These are phyloP conservation scores for Oriolus oriolus DNA, from an alignment of 2,113 vertebrate species.

Conservation along the genomic window DNA sequence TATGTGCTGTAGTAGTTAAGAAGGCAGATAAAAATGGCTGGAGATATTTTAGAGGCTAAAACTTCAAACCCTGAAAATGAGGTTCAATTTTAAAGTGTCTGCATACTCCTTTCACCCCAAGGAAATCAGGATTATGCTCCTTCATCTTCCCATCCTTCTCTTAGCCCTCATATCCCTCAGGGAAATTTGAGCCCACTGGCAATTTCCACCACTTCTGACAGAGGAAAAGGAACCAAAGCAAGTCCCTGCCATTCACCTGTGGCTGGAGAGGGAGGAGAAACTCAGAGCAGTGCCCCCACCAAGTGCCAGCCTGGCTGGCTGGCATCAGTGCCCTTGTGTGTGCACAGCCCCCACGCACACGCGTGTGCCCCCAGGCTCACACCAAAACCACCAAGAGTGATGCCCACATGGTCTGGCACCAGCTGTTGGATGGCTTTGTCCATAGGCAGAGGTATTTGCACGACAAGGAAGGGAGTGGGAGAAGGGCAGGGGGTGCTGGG, in stretches of 20 bases:
- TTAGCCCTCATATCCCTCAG: background rate
- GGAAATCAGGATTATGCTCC: background rate
- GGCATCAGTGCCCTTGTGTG: background rate
- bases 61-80: background rate
- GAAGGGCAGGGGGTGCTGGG: background rate
- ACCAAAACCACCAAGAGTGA: background rate
- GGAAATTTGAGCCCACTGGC: background rate
- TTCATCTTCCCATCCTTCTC: background rate
- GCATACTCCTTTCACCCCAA: background rate
- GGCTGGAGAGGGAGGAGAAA: background rate
- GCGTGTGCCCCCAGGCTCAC: background rate
- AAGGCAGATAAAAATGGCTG: background rate
- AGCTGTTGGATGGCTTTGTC: background rate
- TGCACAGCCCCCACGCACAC: fast-evolving
- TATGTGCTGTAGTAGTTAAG: background rate
- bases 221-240: background rate
- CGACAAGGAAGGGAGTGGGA: background rate
- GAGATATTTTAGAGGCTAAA: background rate
- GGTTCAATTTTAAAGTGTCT: background rate
- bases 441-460: background rate
- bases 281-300: background rate
- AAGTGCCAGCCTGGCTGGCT: background rate
- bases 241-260: fast-evolving
- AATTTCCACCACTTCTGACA: background rate
- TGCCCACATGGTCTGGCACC: background rate